Base-by-base conservation (phyloP, 2,797 vertebrate genomes). In the Ceryle rudis region DNA sequence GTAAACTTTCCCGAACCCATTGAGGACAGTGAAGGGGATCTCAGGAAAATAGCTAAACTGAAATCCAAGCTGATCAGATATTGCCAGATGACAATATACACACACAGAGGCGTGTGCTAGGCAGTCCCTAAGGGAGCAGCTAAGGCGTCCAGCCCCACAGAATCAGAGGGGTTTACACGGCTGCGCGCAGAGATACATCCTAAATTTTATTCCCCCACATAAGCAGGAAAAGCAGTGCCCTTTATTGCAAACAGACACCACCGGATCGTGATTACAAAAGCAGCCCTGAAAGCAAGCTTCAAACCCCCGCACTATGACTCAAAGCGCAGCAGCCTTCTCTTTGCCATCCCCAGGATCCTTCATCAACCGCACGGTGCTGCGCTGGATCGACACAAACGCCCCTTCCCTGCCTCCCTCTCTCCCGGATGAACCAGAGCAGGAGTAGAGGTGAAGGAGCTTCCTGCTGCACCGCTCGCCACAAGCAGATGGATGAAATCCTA, bases 401-500 rank as follows among this genome's bases (percentile, higher is more conserved):
- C 26, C 75, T 52, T 3, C 25, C 18, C 44, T 28, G 42, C 49
- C 81, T 55, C 33, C 33, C 60, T 23, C 35, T 8, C 47, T 28
- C 84, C 84, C 42, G 52, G 66, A 11, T 2, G 62, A 35, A 28
- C 15, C 29, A 49, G 41, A 7, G 55, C 54, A 22, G 39, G 28
- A 8, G 33, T 10, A 26, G 57, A 42, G 55, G 77, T 66, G 93
- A 81, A 4, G 0, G 2, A 70, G 82, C 33, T 51, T 10, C 58
- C 46, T 1, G n/a, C 37, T 2, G 60, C 65, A 21, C 52, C 1
- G 23, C 61, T 80, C 75, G 0, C 37, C 2, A 6, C 6, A 5
- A 83, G 90, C 89, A 79, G 91, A 94, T 64, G 81, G 81, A 73
- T 33, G n/a, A 49, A 82, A 64, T 18, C 91, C 91, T 9, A 71